These are phyloP conservation scores for Siniperca undulata DNA, from an alignment of 2,797 vertebrate species.

Conservation along the genomic window DNA sequence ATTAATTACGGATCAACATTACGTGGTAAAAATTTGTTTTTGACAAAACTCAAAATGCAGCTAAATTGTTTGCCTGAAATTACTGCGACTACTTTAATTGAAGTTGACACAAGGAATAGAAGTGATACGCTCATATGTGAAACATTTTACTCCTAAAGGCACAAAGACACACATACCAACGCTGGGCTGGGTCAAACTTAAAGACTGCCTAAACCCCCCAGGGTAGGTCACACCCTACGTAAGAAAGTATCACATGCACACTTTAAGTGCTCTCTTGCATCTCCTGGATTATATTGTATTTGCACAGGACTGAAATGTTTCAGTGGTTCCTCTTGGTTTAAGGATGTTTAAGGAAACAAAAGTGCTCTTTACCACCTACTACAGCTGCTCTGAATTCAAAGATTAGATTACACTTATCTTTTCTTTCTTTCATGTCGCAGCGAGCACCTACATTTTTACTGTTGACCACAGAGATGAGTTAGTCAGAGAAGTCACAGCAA, in stretches of 20 bases:
- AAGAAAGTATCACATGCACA: constrained; percentile 17
- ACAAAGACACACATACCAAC: constrained; percentile 45
- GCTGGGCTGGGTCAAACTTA: constrained; percentile 34
- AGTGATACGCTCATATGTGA: background rate
- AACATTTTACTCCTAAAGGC: constrained; percentile 16
- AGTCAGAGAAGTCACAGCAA: constrained; percentile 31
- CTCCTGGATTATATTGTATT: background rate
- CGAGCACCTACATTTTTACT: background rate
- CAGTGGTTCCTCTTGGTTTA: background rate
- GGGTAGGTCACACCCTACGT: constrained; percentile 4
- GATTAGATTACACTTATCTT: background rate
- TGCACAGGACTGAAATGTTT: background rate
- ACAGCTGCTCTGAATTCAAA: background rate
- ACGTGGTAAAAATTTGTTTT: background rate
- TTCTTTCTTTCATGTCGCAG: background rate
- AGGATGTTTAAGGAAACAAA: constrained; percentile 3
- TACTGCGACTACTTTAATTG: background rate
- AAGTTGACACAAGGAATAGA: background rate
- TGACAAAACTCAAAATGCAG: background rate
- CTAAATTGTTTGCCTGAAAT: background rate
- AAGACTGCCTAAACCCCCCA: background rate
- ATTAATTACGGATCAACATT: background rate
- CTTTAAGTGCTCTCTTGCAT: background rate
- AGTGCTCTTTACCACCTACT: background rate
- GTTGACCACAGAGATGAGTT: background rate